Percentiles rank a stretch among this genome's conserved stretches.
Evolutionary conservation across 1,140 invertebrate genomes (phyloP).

Genomic region (Trichomalopsis sarcophagae): DNA sequence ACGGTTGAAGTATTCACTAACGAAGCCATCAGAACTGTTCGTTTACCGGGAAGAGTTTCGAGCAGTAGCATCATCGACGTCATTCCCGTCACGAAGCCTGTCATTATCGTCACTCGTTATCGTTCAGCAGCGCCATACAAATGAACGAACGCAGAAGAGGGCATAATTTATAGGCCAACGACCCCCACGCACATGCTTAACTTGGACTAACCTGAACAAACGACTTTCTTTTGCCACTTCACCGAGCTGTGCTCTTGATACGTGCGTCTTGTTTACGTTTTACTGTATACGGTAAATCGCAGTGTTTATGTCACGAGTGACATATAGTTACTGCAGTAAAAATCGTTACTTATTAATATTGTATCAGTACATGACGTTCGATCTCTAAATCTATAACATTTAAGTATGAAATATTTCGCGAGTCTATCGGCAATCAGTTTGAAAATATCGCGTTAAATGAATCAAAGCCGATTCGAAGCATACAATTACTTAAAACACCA

Average conservation of each 20-base stretch:
- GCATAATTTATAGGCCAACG: conserved; percentile 46
- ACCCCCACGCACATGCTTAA: conserved; percentile 34
- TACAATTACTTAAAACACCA: no score
- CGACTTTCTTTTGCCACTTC: background rate
- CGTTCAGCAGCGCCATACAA: conserved; percentile 19
- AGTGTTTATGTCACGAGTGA: background rate
- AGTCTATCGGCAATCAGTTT: no score
- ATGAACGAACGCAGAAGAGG: background rate
- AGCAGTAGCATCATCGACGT: background rate
- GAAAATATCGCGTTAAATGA: no score
- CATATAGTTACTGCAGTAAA: background rate
- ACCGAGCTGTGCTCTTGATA: background rate
- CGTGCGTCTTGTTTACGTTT: no score
- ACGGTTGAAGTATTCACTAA: background rate
- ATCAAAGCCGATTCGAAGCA: no score
- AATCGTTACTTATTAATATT: no score
- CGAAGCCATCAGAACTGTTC: background rate
- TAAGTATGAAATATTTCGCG: no score
- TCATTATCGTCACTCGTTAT: conserved; percentile 46
- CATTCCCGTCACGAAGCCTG: background rate
- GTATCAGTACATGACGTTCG: no score
- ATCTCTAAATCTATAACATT: no score
- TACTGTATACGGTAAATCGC: no score
- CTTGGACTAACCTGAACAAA: conserved; percentile 14
- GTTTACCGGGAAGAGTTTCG: background rate